A percentile compares a stretch with the other conserved stretches of the same genome.
phyloP scores from a whole-genome alignment of 2,113 vertebrate species.

The Hemiprocne comata region DNA sequence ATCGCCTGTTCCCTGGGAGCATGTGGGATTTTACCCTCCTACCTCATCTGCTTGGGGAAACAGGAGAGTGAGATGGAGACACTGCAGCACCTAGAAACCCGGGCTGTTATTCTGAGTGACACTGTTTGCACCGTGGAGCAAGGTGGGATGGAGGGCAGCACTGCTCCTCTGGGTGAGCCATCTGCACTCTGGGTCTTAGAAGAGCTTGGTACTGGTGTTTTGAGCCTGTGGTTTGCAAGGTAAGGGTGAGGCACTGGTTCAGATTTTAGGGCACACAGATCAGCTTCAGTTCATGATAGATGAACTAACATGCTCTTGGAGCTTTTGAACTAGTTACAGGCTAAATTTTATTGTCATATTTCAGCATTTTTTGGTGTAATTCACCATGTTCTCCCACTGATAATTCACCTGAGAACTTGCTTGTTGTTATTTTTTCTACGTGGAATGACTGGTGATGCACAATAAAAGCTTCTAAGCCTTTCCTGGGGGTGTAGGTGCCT shows the following conservation, averaged over 20 bases:
- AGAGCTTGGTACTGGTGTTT: background rate
- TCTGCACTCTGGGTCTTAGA: background rate
- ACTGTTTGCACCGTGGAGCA: accelerated
- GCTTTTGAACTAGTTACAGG: background rate
- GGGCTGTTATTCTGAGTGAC: accelerated
- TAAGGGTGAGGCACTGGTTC: background rate
- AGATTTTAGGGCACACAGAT: background rate
- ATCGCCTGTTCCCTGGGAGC: background rate
- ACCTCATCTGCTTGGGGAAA: background rate
- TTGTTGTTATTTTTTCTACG: background rate
- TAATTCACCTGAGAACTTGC: background rate
- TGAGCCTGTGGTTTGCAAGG: background rate
- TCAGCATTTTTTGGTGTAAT: background rate
- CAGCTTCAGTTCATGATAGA: background rate
- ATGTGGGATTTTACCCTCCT: background rate
- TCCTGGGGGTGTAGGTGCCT: background rate
- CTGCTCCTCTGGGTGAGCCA: background rate
- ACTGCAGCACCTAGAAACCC: background rate
- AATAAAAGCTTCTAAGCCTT: background rate
- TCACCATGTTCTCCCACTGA: background rate
- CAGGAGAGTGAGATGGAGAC: background rate
- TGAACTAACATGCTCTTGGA: background rate
- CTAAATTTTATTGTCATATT: background rate
- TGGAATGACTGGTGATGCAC: background rate
- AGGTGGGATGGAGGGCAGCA: background rate